Base-by-base conservation (phyloP, 2,888 invertebrate genomes). In the Drosophila colorata region DNA sequence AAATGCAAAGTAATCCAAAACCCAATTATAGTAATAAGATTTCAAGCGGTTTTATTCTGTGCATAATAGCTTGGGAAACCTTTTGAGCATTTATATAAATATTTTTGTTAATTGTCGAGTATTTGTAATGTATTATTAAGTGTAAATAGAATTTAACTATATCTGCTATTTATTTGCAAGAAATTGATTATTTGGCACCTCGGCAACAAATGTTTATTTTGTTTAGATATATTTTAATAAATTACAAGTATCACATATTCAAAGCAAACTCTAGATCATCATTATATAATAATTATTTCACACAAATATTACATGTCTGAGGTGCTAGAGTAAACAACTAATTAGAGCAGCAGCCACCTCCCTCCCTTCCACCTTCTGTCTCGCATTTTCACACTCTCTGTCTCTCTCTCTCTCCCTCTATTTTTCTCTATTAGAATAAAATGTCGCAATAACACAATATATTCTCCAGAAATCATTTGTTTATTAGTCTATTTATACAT, bases 381-480 rank as follows among this genome's bases (percentile, higher is more conserved):
- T 33, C 28, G 2, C 3, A 28, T 33, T 33, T 33, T 33, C 33
- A 31, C 11, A 31, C 9, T 11, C 31, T 4, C 7, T 6, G 4
- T 31, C 0, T 9, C 2, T 31, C 28, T 31, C 2, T 31, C 8
- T 31, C 11, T 31, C 0, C 9, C 3, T 31, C 2, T 28, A 8
- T 9, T 9, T 28, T 28, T 25, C 2, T 28, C 2, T 9, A 0
- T 28, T 28, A 28, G 28, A 9, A 9, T 28, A 2, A 28, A 9
- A 9, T 28, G 28, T 28, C 28, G 9, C 9, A 28, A 28, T 71
- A 68, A 40, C 68, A 60, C 56, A 28, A 31, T 8, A n/a, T 6
- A n/a, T 13, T 25, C 58, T 14, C 16, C 18, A 13, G 6, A 35
- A 20, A 33, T 33, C 9, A 1, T 9, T 40, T 20, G 11, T 23